Evolutionary conservation across 2,797 vertebrate genomes (phyloP), one percentile per base, ranked within the genome.

Genomic region (Enteromius unitaeniatus): DNA sequence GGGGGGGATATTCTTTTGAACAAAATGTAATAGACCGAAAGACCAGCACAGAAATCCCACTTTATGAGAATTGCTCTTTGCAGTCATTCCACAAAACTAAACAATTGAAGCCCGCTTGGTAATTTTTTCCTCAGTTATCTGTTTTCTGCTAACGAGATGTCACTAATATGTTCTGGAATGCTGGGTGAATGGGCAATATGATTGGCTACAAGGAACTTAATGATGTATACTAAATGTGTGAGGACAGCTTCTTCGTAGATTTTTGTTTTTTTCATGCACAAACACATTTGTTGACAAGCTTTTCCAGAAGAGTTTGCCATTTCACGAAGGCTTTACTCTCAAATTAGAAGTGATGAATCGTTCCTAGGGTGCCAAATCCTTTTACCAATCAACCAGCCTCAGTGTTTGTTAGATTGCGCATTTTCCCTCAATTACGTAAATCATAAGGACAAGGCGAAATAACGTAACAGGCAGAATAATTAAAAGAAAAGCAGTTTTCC

Each of bases 161-260:
- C 93, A 95, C 95, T 95, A 95, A 95, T 94, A 94, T 86, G 94
- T 93, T 92, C 93, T 92, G 92, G 94, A 95, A 95, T 95, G 94
- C 90, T 37, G 89, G 92, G 89, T 93, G 92, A 95, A 93, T 89
- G 90, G 91, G 89, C 91, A 91, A 93, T 93, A 93, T 93, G 92
- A 95, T 92, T 94, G 93, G 93, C 91, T 90, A 92, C 84, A 90
- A 87, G 90, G 90, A 93, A 94, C 91, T 94, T 95, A 95, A 94
- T 94, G 94, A 94, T 94, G 93, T 95, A 95, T 91, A 89, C 92
- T 92, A 95, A 95, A 95, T 94, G 91, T 93, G 91, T 85, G 90
- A 91, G 91, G 94, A 95, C 93, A 94, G 94, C 93, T 91, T 88
- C 91, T 76, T 80, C 3, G n/a, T 19, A 7, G 8, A 34, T 40